phyloP scores from a whole-genome alignment of 2,888 invertebrate genomes.

The Xestia ashworthii region DNA sequence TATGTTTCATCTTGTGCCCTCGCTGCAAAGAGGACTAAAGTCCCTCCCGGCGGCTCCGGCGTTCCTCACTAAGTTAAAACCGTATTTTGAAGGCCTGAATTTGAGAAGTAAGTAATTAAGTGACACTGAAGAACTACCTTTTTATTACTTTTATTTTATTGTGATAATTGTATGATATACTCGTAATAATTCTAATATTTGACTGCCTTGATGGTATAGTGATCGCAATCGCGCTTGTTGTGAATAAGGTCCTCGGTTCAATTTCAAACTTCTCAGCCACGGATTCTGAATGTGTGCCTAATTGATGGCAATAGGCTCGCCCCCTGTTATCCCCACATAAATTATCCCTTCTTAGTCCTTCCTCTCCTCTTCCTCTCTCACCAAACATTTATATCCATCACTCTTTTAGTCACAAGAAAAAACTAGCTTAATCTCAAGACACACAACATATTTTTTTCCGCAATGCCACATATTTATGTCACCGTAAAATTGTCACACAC shows the following conservation, averaged over 20 bases:
- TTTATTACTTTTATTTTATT: no score
- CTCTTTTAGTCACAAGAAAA: background rate
- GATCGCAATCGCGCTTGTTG: background rate
- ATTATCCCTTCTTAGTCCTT: background rate
- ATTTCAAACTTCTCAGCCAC: background rate
- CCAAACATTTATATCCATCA: background rate
- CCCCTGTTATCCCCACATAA: background rate
- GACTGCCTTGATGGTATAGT: no score
- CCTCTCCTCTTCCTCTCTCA: background rate
- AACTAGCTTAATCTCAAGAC: no score
- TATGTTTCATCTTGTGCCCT: conserved; percentile 33
- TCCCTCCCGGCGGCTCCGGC: background rate
- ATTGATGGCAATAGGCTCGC: background rate
- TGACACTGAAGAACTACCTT: background rate
- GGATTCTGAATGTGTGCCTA: background rate
- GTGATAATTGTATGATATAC: no score
- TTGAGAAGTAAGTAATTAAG: conserved; percentile 14
- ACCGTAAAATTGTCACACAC: no score
- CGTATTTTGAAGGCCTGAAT: conserved; percentile 11
- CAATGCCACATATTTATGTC: no score
- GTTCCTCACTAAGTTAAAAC: conserved; percentile 21
- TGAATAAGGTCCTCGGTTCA: background rate
- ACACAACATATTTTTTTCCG: no score
- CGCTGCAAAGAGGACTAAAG: conserved; percentile 19
- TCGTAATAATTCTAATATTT: no score